These are phyloP conservation scores for Monopterus albus DNA, from an alignment of 2,113 vertebrate species.

Conservation along the genomic window DNA sequence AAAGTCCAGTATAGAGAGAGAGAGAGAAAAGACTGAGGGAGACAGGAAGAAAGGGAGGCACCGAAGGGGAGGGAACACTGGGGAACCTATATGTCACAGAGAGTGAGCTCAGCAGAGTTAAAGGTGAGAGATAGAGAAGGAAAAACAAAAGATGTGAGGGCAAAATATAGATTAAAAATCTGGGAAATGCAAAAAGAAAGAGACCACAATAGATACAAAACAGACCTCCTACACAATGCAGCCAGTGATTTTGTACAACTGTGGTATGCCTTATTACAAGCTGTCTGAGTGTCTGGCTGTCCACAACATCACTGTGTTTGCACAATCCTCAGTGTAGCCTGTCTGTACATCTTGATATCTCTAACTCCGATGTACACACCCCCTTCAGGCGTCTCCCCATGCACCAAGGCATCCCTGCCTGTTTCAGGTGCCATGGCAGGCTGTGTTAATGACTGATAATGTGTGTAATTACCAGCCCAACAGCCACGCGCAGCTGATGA, in stretches of 20 bases:
- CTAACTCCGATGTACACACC: constrained; percentile 9
- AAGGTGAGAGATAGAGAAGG: constrained; percentile 38
- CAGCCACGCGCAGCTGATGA: constrained; percentile 69
- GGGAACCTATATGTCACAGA: constrained; percentile 53
- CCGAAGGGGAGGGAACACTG: constrained; percentile 24
- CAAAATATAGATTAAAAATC: constrained; percentile 44
- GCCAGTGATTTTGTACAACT: background rate
- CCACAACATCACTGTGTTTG: background rate
- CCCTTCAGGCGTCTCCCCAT: constrained; percentile 12
- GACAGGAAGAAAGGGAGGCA: constrained; percentile 46
- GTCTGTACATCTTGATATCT: constrained; percentile 5
- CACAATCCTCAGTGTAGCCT: background rate
- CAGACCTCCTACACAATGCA: background rate
- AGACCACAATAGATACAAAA: background rate
- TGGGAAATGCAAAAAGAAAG: background rate
- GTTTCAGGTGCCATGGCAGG: constrained; percentile 55
- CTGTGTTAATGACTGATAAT: constrained; percentile 79
- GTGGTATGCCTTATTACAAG: background rate
- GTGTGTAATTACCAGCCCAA: constrained; percentile 77
- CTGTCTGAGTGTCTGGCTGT: constrained; percentile 8
- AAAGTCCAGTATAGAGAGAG: constrained; percentile 31
- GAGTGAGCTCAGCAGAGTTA: constrained; percentile 43
- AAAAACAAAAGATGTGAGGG: constrained; percentile 25
- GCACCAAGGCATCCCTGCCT: constrained; percentile 21
- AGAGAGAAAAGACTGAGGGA: constrained; percentile 34